Base-by-base conservation (phyloP, 2,113 vertebrate species). In the Corapipo altera region DNA sequence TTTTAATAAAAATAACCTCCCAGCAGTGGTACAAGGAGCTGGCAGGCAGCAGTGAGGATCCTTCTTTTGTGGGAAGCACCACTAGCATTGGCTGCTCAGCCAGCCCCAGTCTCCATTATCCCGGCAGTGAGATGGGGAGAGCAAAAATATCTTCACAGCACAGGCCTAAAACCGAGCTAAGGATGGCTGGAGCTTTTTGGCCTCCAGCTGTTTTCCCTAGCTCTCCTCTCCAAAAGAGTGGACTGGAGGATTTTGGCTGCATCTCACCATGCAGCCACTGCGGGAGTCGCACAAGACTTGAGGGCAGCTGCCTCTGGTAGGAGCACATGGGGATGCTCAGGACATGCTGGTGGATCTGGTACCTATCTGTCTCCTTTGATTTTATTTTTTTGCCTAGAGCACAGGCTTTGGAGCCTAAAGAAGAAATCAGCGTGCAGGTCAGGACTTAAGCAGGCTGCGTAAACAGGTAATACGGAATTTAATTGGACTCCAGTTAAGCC, bases 401-500 rank as follows among this genome's bases (percentile, higher is more conserved):
- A 70, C 54, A 85, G 78, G 90, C 91, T 94, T 90, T 85, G 86
- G 85, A 85, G 91, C 74, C 72, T 90, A 52, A 74, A 78, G 92
- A 96, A 96, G 75, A 97, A 97, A 97, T 91, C 95, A 88, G 86
- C 14, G 91, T 74, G 95, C 82, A 95, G 97, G 98, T 97, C 88
- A 93, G 96, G 97, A 97, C 96, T 98, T 98, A 97, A 82, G 95
- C 96, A 96, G 97, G 94, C 97, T 93, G 93, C 94, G 95, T 97
- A 95, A 98, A 98, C 98, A 98, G 98, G 98, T 98, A 98, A 89
- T 74, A 96, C 44, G 49, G 96, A 97, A 98, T 98, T 98, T 98
- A 98, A 98, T 98, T 97, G 97, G 97, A 97, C 97, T 98, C 97
- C 95, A 69, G 97, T 97, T 98, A 98, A 98, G 97, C 98, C 96